Percentiles rank a stretch among this genome's conserved stretches.
Conservation (phyloP, 2,888 invertebrate species). For the Drosophila infuscata region DNA sequence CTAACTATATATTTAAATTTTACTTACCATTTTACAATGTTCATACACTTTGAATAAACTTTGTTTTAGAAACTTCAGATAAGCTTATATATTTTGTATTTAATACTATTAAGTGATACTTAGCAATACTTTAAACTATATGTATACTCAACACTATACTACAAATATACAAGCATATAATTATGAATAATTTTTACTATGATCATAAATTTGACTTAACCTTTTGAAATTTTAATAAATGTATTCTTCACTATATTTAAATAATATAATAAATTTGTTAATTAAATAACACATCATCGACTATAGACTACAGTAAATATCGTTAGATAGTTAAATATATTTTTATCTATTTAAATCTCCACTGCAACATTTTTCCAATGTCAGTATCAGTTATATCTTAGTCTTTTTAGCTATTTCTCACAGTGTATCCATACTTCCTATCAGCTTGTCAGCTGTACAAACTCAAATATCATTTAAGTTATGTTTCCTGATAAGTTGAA, state of each 20-base stretch:
- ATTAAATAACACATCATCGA: not conserved
- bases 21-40: not conserved
- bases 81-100: not conserved
- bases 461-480: slow-evolving; percentile 69
- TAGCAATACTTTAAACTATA: not conserved
- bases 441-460: slow-evolving; percentile 72
- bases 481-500: slow-evolving; percentile 53
- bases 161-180: too few relatives aligned
- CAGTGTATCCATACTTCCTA: slow-evolving; percentile 37
- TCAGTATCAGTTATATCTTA: not conserved
- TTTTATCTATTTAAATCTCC: not conserved
- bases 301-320: not conserved
- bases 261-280: not conserved
- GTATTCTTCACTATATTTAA: not conserved
- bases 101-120: not conserved
- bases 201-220: not conserved
- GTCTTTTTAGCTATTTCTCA: not conserved
- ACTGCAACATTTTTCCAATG: not conserved
- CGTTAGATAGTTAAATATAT: not conserved
- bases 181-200: not conserved
- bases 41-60: too few relatives aligned
- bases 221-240: not conserved
- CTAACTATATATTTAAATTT: not conserved
- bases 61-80: not conserved
- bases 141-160: not conserved